Evolutionary conservation across 1,140 invertebrate species (phyloP).

Genomic region (Monomorium pharaonis): DNA sequence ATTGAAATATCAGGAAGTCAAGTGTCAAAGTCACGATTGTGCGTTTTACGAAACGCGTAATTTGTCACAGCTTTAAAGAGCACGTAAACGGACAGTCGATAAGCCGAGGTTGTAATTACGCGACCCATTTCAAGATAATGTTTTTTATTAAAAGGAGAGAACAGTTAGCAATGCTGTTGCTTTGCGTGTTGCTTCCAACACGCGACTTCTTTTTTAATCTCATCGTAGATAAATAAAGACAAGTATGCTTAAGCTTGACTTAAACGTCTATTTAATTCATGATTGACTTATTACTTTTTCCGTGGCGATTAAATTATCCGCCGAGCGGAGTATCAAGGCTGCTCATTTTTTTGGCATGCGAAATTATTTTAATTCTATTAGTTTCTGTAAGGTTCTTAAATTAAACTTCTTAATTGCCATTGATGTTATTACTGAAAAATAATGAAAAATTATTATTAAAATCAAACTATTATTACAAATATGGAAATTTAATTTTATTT

Average conservation of each 20-base stretch:
- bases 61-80: constrained; percentile 1
- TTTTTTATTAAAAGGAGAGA: background rate
- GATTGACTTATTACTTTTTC: background rate
- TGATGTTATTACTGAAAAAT: too few species aligned
- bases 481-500: background rate
- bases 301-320: constrained; percentile 2
- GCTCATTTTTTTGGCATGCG: too few species aligned
- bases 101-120: background rate
- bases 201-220: background rate
- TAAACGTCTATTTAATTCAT: background rate
- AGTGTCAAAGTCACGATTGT: background rate
- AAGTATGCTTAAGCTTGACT: background rate
- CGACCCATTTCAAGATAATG: background rate
- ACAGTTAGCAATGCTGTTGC: background rate
- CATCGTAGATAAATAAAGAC: background rate
- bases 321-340: background rate
- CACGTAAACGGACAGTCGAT: background rate
- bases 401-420: background rate
- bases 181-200: constrained; percentile 3
- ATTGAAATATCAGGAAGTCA: background rate
- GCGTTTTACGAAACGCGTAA: constrained; percentile 3
- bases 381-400: background rate
- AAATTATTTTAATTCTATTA: background rate
- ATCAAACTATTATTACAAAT: background rate
- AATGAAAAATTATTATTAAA: background rate